A percentile compares a stretch with the other conserved stretches of the same genome.
Conservation (phyloP, 1,140 invertebrate species). For the Drosophila elegans region DNA sequence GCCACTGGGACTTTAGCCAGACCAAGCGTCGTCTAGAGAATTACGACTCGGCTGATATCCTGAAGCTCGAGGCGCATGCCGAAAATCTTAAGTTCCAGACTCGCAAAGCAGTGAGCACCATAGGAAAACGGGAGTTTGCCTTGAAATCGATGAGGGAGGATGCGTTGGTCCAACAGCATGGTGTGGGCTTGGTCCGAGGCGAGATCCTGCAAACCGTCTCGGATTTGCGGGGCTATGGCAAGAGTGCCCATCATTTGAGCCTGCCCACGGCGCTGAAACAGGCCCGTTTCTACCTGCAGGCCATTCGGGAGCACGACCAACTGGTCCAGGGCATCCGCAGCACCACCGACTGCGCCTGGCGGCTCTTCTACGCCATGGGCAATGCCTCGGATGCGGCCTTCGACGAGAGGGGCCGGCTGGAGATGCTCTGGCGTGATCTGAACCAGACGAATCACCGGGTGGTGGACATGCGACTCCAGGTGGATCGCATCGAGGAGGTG, state of each 20-base stretch:
- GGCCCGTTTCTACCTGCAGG: slow-evolving; percentile 73
- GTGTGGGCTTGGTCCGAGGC: slow-evolving; percentile 37
- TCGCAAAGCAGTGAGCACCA: slow-evolving; percentile 64
- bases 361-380: slow-evolving; percentile 68
- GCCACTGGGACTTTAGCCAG: slow-evolving; percentile 84
- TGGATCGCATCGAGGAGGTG: slow-evolving; percentile 84
- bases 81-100: slow-evolving; percentile 76
- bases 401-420: slow-evolving; percentile 80
- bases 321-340: slow-evolving; percentile 62
- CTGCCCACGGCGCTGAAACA: slow-evolving; percentile 76
- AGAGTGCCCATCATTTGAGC: slow-evolving; percentile 71
- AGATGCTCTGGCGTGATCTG: slow-evolving; percentile 76
- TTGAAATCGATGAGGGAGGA: slow-evolving; percentile 53
- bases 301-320: slow-evolving; percentile 67
- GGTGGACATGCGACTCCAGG: slow-evolving; percentile 69
- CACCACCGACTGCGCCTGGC: slow-evolving; percentile 71
- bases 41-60: slow-evolving; percentile 64
- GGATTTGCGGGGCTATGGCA: slow-evolving; percentile 69
- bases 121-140: slow-evolving; percentile 58
- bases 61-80: slow-evolving; percentile 73
- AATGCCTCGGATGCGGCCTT: slow-evolving; percentile 76
- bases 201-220: slow-evolving; percentile 63
- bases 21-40: slow-evolving; percentile 57
- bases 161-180: slow-evolving; percentile 37
- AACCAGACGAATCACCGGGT: slow-evolving; percentile 75